phyloP scores from a whole-genome alignment of 2,797 vertebrate genomes.

The Acanthis flammea region DNA sequence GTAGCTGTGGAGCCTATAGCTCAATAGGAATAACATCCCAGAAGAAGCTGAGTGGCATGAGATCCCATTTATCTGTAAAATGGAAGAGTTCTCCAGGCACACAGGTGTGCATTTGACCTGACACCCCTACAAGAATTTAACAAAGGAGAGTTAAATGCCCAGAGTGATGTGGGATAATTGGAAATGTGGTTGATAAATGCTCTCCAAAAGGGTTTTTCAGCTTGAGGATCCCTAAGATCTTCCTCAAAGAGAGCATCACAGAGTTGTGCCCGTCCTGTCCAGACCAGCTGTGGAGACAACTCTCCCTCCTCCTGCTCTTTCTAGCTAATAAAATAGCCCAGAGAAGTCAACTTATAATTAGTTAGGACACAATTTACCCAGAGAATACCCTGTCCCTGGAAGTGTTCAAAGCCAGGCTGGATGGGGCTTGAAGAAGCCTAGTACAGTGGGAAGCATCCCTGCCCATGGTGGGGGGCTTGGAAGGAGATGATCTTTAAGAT shows the following conservation, averaged over 20 bases:
- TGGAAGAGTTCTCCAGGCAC: background rate
- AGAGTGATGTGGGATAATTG: background rate
- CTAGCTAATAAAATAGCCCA: background rate
- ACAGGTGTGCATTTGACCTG: background rate
- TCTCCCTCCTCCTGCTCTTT: background rate
- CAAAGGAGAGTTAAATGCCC: background rate
- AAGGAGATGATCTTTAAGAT: background rate
- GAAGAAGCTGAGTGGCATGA: background rate
- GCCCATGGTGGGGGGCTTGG: no score
- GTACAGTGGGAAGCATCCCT: background rate
- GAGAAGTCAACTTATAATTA: background rate
- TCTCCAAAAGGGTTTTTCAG: background rate
- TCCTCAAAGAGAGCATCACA: rapidly evolving
- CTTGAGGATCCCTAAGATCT: background rate
- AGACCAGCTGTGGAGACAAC: background rate
- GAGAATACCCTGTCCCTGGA: background rate
- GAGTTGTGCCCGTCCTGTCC: background rate
- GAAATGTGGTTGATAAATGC: background rate
- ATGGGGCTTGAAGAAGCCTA: background rate
- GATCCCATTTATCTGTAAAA: background rate
- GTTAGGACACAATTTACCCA: background rate
- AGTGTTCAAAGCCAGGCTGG: background rate
- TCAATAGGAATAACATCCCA: background rate
- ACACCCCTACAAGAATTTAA: background rate
- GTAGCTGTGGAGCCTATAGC: background rate